A percentile compares a stretch with the other conserved stretches of the same genome.
Evolutionary conservation across 2,113 vertebrate species (phyloP).

Genomic region (Chionodraco myersi): DNA sequence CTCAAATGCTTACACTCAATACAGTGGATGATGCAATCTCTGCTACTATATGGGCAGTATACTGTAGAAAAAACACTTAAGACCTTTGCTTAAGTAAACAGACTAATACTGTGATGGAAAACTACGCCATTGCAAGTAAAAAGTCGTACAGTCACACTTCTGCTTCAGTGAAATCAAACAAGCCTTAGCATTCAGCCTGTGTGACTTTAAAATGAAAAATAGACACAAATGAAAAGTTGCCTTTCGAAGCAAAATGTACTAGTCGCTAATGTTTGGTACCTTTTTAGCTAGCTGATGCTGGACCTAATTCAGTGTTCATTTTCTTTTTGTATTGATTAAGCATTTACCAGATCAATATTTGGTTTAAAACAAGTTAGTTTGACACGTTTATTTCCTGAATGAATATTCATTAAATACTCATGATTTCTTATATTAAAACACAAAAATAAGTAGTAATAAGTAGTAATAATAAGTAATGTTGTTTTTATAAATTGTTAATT

Average conservation of each 20-base stretch:
- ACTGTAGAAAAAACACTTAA: background rate
- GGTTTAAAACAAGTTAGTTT: too few species aligned
- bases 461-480: too few species aligned
- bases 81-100: background rate
- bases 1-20: constrained; percentile 19
- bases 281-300: too few species aligned
- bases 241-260: background rate
- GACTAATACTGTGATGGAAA: background rate
- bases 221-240: background rate
- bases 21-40: constrained; percentile 19
- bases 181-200: background rate
- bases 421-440: too few species aligned
- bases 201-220: background rate
- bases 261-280: background rate
- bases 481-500: too few species aligned
- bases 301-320: too few species aligned
- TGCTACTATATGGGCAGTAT: background rate
- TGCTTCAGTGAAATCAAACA: background rate
- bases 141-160: background rate
- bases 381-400: too few species aligned
- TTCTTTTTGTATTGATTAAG: too few species aligned
- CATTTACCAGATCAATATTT: too few species aligned
- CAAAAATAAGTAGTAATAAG: too few species aligned
- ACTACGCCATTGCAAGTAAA: background rate
- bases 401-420: too few species aligned